These are phyloP conservation scores for Iguana delicatissima DNA, from an alignment of 2,797 vertebrate species.

Conservation along the genomic window DNA sequence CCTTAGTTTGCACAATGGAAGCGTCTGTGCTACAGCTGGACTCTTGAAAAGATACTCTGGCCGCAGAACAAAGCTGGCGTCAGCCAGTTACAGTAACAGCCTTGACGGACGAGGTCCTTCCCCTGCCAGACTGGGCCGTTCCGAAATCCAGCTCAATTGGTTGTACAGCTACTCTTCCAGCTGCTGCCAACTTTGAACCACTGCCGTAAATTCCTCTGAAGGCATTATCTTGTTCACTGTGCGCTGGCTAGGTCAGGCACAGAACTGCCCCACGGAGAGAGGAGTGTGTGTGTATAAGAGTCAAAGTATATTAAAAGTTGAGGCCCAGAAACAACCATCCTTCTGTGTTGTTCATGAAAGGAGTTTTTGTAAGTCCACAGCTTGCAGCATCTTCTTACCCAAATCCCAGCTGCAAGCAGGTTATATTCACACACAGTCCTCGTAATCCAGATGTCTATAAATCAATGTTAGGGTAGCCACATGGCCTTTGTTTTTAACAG, in stretches of 20 bases:
- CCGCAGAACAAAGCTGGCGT: slow-evolving; percentile 65
- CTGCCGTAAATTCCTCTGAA: slow-evolving; percentile 63
- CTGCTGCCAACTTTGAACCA: background rate
- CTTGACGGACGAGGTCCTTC: slow-evolving; percentile 30
- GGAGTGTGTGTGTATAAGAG: background rate
- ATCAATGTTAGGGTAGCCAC: too few relatives aligned
- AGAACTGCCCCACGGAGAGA: slow-evolving; percentile 38
- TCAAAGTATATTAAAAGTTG: slow-evolving; percentile 38
- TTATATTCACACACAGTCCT: slow-evolving; percentile 33
- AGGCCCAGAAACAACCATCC: slow-evolving; percentile 65
- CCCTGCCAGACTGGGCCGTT: slow-evolving; percentile 53
- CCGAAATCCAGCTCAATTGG: slow-evolving; percentile 28
- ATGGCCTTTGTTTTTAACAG: too few relatives aligned
- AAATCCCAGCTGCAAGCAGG: slow-evolving; percentile 23
- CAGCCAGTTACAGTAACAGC: slow-evolving; percentile 45
- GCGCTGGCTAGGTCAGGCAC: slow-evolving; percentile 55
- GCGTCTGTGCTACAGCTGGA: slow-evolving; percentile 60
- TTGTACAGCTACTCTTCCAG: slow-evolving; percentile 43
- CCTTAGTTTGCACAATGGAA: slow-evolving; percentile 70
- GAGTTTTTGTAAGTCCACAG: slow-evolving; percentile 60
- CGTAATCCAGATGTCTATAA: background rate
- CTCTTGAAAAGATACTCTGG: slow-evolving; percentile 68
- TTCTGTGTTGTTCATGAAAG: slow-evolving; percentile 75
- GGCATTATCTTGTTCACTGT: slow-evolving; percentile 30
- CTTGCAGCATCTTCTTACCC: slow-evolving; percentile 52